Conservation (phyloP, 2,113 vertebrate species). For the Junco hyemalis region DNA sequence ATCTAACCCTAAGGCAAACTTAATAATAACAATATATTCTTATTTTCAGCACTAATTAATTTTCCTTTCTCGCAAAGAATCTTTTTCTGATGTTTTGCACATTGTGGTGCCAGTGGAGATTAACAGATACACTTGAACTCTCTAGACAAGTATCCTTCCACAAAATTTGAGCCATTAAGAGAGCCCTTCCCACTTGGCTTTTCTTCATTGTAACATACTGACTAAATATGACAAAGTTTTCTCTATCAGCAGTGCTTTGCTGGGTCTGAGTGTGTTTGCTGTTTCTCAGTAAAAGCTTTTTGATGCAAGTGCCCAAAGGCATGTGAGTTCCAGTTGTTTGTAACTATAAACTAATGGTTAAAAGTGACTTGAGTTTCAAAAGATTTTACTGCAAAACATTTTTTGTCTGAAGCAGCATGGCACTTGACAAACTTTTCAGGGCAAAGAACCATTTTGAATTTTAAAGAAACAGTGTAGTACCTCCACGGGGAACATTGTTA, state of each 20-base stretch:
- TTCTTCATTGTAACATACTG: background rate
- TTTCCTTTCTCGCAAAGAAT: background rate
- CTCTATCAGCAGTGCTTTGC: background rate
- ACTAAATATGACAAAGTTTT: background rate
- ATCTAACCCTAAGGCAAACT: background rate
- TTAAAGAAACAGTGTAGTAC: background rate
- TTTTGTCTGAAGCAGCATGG: background rate
- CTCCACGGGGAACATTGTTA: background rate
- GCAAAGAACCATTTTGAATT: background rate
- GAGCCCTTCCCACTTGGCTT: background rate
- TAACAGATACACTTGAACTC: background rate
- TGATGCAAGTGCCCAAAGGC: background rate
- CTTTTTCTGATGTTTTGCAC: background rate
- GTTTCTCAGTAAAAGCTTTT: slow-evolving; percentile 27
- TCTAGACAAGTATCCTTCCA: background rate
- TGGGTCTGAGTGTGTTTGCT: background rate
- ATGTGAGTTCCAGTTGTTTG: background rate
- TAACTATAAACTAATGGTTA: background rate
- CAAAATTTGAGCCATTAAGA: background rate
- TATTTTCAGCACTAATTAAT: background rate
- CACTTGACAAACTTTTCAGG: background rate
- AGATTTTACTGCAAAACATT: background rate
- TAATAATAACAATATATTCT: background rate
- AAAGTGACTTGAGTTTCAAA: background rate
- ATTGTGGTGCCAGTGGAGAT: background rate